These are phyloP conservation scores for Pelodiscus sinensis DNA, from an alignment of 2,113 vertebrate genomes.

Conservation along the genomic window DNA sequence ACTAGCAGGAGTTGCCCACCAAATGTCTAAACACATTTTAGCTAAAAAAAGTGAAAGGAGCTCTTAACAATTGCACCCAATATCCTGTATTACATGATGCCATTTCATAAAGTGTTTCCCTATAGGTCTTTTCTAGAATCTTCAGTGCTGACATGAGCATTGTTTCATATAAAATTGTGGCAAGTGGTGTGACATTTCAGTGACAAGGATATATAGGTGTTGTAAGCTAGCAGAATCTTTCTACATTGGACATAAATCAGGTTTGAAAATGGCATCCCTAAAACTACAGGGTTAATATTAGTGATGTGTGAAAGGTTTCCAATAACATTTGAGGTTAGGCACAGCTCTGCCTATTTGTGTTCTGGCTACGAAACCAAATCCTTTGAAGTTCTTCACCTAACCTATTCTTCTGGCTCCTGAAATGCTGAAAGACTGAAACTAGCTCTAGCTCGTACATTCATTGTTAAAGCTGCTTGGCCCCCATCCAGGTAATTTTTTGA, in stretches of 20 bases:
- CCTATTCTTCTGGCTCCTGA: accelerated
- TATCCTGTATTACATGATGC: not conserved
- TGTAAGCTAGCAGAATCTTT: not conserved
- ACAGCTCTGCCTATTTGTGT: not conserved
- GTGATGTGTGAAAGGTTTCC: not conserved
- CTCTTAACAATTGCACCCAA: not conserved
- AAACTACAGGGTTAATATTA: not conserved
- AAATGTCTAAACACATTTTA: not conserved
- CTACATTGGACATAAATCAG: not conserved
- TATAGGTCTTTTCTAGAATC: not conserved
- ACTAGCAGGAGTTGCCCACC: not conserved
- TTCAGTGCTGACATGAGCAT: not conserved
- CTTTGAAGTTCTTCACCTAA: not conserved
- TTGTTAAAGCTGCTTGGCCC: not conserved
- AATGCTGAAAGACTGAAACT: not conserved
- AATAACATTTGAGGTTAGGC: not conserved
- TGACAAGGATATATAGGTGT: not conserved
- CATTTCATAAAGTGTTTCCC: not conserved
- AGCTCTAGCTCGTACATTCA: not conserved
- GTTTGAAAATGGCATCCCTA: not conserved
- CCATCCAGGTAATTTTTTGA: not conserved
- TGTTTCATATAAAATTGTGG: not conserved
- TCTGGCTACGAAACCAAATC: not conserved
- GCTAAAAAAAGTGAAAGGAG: not conserved
- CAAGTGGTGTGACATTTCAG: not conserved